phyloP scores from a whole-genome alignment of 2,113 vertebrate species.

The Aix galericulata region DNA sequence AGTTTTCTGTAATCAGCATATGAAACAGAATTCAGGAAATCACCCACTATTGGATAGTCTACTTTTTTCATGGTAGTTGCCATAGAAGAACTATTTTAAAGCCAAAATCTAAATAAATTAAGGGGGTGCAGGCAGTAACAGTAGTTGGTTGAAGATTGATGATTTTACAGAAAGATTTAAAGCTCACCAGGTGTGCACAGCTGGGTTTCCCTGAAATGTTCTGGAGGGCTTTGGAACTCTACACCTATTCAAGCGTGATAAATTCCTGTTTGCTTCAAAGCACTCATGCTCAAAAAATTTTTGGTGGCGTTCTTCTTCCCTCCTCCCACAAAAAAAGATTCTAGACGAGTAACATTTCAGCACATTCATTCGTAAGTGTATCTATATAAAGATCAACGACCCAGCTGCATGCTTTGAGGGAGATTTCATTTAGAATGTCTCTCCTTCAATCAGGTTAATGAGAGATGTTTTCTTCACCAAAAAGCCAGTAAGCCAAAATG shows the following conservation, averaged over 20 bases:
- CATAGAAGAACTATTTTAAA: constrained; percentile 16
- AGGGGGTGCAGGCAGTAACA: constrained; percentile 2
- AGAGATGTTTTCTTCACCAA: not conserved
- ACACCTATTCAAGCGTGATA: constrained; percentile 29
- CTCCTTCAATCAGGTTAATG: not conserved
- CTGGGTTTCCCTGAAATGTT: constrained; percentile 38
- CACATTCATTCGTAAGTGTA: not conserved
- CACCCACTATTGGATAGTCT: not conserved
- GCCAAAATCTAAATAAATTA: not conserved
- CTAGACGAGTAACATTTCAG: constrained; percentile 9
- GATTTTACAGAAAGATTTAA: constrained; percentile 64
- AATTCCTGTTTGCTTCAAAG: constrained; percentile 41
- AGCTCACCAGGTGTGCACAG: constrained; percentile 44
- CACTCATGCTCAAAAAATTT: not conserved
- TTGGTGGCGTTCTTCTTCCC: not conserved
- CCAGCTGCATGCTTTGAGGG: not conserved
- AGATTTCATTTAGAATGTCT: not conserved
- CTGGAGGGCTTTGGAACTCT: constrained; percentile 38
- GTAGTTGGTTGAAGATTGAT: constrained; percentile 29
- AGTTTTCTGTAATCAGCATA: not conserved
- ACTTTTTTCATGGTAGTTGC: not conserved
- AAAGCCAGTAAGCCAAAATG: not conserved
- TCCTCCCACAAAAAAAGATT: not conserved
- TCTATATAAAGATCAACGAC: not conserved
- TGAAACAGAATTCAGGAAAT: not conserved